These are phyloP conservation scores for Echiichthys vipera DNA, from an alignment of 2,797 vertebrate genomes.

Conservation along the genomic window DNA sequence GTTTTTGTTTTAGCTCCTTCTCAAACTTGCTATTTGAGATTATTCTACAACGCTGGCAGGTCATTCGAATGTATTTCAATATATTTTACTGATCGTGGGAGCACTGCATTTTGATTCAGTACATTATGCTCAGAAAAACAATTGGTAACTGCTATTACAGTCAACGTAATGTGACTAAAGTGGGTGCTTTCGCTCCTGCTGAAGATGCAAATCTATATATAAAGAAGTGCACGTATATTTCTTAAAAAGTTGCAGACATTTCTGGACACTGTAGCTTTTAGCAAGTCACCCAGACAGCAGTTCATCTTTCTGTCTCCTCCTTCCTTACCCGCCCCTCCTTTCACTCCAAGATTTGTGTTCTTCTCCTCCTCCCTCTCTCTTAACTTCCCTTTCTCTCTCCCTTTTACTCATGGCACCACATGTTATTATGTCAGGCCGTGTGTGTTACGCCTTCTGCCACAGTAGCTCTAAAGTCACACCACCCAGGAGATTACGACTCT, in stretches of 20 bases:
- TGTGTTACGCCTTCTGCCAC: slow-evolving; percentile 18
- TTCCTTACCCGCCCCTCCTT: background rate
- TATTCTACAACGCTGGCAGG: slow-evolving; percentile 19
- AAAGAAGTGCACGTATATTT: background rate
- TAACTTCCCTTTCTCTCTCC: background rate
- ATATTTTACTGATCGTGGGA: slow-evolving; percentile 6
- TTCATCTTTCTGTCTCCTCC: background rate
- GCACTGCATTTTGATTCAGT: slow-evolving; percentile 9
- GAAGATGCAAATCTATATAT: background rate
- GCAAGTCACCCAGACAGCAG: background rate
- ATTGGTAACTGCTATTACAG: background rate
- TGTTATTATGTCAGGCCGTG: slow-evolving; percentile 23
- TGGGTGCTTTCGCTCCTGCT: background rate
- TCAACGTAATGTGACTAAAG: background rate
- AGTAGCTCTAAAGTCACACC: slow-evolving; percentile 24
- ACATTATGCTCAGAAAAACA: background rate
- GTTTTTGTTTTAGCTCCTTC: background rate
- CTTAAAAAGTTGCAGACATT: no score
- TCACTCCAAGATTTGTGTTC: background rate
- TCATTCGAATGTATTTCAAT: slow-evolving; percentile 38
- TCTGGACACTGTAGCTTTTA: background rate
- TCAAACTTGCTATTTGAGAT: slow-evolving; percentile 11
- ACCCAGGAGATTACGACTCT: slow-evolving; percentile 40
- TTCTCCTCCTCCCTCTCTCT: background rate
- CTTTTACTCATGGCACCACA: background rate